These are phyloP conservation scores for Clanis bilineata DNA, from an alignment of 2,888 invertebrate species.

Conservation along the genomic window DNA sequence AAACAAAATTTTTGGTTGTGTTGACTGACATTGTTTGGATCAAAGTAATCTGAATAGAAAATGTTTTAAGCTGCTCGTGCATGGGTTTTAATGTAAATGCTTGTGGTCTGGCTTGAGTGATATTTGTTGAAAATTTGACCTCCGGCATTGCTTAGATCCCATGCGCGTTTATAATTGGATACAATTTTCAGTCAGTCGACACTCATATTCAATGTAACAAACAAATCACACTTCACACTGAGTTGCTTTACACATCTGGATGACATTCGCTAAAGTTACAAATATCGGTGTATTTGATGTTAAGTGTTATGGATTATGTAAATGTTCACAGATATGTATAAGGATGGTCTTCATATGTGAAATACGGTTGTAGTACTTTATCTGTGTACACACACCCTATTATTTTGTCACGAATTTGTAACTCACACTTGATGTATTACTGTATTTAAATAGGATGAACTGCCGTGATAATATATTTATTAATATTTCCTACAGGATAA, in stretches of 20 bases:
- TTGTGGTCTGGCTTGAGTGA: conserved; percentile 5
- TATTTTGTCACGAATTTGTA: conserved; percentile 49
- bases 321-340: conserved; percentile 46
- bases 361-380: conserved; percentile 37
- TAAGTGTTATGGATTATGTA: conserved; percentile 35
- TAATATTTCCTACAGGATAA: conserved; percentile 54
- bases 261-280: conserved; percentile 44
- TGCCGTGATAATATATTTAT: conserved; percentile 38
- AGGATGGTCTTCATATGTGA: conserved; percentile 36
- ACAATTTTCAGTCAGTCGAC: conserved; percentile 64
- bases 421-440: conserved; percentile 57
- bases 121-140: conserved; percentile 1
- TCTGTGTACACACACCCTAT: conserved; percentile 40
- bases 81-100: conserved; percentile 17
- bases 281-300: conserved; percentile 58
- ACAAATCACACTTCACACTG: conserved; percentile 64
- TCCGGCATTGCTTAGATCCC: not conserved
- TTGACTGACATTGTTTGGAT: conserved; percentile 64
- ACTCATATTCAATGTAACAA: conserved; percentile 59
- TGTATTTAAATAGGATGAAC: conserved; percentile 45
- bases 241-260: conserved; percentile 58
- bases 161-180: conserved; percentile 7
- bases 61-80: not conserved
- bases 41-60: not conserved
- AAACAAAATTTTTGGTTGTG: conserved; percentile 61